phyloP scores from a whole-genome alignment of 2,888 invertebrate species.

The Nephrocerus scutellatus region DNA sequence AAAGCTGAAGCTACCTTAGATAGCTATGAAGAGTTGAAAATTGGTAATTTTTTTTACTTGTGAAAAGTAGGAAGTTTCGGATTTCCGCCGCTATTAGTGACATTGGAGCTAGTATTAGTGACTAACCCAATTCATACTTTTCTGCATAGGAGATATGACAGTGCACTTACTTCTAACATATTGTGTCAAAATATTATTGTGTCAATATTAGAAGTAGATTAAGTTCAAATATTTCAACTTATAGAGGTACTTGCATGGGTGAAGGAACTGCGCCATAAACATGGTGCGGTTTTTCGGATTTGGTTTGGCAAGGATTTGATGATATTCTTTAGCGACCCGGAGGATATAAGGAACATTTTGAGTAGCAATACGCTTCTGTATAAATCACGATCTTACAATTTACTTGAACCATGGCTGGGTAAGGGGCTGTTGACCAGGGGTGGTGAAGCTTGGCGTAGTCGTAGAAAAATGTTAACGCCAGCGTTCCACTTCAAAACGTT shows the following conservation, averaged over 20 bases:
- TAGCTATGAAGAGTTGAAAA: too few species aligned
- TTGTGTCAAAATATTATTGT: too few species aligned
- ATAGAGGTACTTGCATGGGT: conserved; percentile 41
- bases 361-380: conserved; percentile 33
- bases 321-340: conserved; percentile 38
- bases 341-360: conserved; percentile 36
- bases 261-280: conserved; percentile 29
- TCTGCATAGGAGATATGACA: too few species aligned
- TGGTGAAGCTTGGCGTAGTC: conserved; percentile 56
- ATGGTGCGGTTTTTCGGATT: conserved; percentile 39
- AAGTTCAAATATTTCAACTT: too few species aligned
- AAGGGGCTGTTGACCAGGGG: conserved; percentile 40
- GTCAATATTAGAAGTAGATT: too few species aligned
- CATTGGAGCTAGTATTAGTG: too few species aligned
- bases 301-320: conserved; percentile 44
- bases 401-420: conserved; percentile 39
- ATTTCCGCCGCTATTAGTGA: too few species aligned
- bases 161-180: too few species aligned
- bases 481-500: conserved; percentile 75
- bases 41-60: too few species aligned
- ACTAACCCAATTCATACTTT: too few species aligned
- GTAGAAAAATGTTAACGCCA: conserved; percentile 69
- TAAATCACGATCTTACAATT: conserved; percentile 37
- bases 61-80: too few species aligned
- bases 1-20: too few species aligned